These are phyloP conservation scores for Homarus americanus DNA, from an alignment of 1,140 invertebrate genomes.

Conservation along the genomic window DNA sequence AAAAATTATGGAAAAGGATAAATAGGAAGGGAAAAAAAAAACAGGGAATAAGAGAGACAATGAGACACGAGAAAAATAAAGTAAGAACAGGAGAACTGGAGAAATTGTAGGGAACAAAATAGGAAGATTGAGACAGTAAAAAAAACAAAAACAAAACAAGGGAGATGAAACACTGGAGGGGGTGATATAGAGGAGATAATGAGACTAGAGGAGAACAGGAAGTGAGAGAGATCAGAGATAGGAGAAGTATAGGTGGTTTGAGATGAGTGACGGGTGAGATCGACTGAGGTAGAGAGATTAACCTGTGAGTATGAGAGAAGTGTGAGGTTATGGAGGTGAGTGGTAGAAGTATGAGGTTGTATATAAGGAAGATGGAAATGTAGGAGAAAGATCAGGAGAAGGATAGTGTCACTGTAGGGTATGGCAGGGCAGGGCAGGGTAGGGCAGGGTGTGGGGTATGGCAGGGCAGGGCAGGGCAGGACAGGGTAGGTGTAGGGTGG, in stretches of 20 bases:
- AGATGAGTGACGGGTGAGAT: neutral
- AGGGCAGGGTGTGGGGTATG: neutral
- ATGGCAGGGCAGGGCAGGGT: neutral
- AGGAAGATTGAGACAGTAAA: neutral
- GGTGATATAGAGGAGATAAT: neutral
- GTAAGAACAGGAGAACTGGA: neutral
- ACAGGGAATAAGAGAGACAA: neutral
- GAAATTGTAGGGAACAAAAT: neutral
- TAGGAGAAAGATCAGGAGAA: too few species aligned
- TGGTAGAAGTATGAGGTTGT: too few species aligned
- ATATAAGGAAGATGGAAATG: too few species aligned
- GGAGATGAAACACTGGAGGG: neutral
- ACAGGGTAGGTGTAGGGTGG: neutral
- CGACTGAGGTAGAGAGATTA: neutral
- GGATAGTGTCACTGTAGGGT: too few species aligned
- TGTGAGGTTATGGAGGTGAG: too few species aligned
- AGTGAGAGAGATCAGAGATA: neutral
- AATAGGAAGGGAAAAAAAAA: neutral
- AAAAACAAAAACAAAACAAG: too few species aligned
- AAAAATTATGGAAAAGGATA: neutral
- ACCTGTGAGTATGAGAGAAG: neutral
- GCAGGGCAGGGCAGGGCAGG: neutral
- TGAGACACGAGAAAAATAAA: neutral
- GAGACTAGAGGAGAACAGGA: neutral
- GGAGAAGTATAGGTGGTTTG: too few species aligned